Conservation (phyloP, 1,140 invertebrate species). For the Scaptomyza montana region DNA sequence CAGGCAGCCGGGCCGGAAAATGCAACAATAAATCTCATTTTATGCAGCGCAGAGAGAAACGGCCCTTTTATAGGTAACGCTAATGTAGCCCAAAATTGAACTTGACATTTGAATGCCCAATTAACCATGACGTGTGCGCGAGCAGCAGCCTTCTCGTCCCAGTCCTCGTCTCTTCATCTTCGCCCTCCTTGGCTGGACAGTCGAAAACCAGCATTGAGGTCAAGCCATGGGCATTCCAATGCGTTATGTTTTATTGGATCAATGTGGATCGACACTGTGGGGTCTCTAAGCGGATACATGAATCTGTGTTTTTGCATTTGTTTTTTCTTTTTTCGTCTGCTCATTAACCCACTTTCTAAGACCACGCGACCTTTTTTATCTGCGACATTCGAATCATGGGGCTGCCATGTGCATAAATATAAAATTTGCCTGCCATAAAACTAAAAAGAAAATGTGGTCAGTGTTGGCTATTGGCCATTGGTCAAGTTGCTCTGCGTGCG, state of each 20-base stretch:
- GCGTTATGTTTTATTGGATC: slow-evolving; percentile 72
- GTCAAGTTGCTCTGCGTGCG: slow-evolving; percentile 43
- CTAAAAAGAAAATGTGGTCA: slow-evolving; percentile 26
- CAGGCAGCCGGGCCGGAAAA: slow-evolving; percentile 54
- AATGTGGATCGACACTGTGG: slow-evolving; percentile 31
- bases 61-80: slow-evolving; percentile 83
- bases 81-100: slow-evolving; percentile 83
- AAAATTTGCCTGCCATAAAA: slow-evolving; percentile 64
- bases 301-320: neutral
- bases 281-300: slow-evolving; percentile 1
- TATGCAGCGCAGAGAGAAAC: slow-evolving; percentile 65
- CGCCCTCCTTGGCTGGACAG: slow-evolving; percentile 15
- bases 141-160: slow-evolving; percentile 13
- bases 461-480: slow-evolving; percentile 14
- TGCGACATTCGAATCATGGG: slow-evolving; percentile 48
- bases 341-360: slow-evolving; percentile 77
- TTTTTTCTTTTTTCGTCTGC: slow-evolving; percentile 8
- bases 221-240: slow-evolving; percentile 63
- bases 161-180: slow-evolving; percentile 34
- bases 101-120: slow-evolving; percentile 83
- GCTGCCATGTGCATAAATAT: slow-evolving; percentile 45
- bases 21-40: slow-evolving; percentile 83
- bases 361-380: slow-evolving; percentile 58
- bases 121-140: slow-evolving; percentile 75
- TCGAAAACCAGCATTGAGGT: slow-evolving; percentile 49